Conservation (phyloP, 1,140 invertebrate genomes). For the Asbolus verrucosus region DNA sequence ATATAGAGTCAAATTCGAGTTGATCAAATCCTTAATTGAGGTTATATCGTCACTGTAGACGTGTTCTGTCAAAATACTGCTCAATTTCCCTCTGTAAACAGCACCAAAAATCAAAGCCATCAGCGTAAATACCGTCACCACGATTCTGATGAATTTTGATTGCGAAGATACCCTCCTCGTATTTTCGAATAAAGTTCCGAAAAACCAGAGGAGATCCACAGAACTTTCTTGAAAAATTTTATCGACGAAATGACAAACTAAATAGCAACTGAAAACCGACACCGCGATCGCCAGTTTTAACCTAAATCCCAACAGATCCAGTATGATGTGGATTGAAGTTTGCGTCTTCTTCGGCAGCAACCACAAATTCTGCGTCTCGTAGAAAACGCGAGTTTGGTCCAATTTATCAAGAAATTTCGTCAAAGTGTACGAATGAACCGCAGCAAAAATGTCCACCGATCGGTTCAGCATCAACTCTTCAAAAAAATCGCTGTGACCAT, state of each 20-base stretch:
- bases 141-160: neutral
- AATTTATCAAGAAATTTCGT: neutral
- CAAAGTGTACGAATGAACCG: neutral
- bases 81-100: slow-evolving; percentile 2
- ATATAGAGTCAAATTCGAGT: neutral
- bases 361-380: slow-evolving; percentile 3
- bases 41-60: neutral
- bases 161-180: neutral
- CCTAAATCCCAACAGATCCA: neutral
- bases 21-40: neutral
- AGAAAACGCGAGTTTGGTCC: slow-evolving; percentile 12
- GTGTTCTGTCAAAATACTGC: neutral
- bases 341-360: neutral
- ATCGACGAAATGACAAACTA: neutral
- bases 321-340: neutral
- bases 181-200: neutral
- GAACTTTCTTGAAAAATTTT: neutral
- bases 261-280: neutral
- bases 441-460: slow-evolving; percentile 8
- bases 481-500: neutral
- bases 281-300: neutral
- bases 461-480: neutral
- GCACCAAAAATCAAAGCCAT: neutral
- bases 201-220: slow-evolving; percentile 1
- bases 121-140: neutral